phyloP scores from a whole-genome alignment of 2,888 invertebrate species.

The Ernsta delagoae region DNA sequence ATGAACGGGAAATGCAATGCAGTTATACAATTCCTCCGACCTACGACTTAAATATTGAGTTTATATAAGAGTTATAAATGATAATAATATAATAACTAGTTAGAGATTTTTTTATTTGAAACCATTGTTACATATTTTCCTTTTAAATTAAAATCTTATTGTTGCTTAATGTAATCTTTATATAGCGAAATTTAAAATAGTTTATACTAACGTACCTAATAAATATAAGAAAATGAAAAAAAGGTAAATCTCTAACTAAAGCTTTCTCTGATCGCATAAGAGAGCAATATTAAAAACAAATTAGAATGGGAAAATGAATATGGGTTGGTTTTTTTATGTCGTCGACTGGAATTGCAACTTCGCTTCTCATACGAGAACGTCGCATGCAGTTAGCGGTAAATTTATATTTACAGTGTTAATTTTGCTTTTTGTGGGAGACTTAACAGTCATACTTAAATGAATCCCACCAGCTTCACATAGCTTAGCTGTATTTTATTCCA shows the following conservation, averaged over 20 bases:
- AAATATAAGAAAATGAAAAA: no score
- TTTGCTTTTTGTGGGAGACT: conserved; percentile 29
- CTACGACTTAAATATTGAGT: not conserved
- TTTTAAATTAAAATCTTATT: no score
- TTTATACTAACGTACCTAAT: no score
- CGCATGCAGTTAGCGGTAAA: conserved; percentile 19
- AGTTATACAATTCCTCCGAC: not conserved
- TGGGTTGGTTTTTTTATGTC: conserved; percentile 1
- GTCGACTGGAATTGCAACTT: conserved; percentile 2
- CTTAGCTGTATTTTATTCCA: conserved; percentile 24
- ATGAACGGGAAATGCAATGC: not conserved
- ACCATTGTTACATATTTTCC: no score
- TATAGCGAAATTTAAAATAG: no score
- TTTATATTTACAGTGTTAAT: conserved; percentile 30
- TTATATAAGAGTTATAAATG: no score
- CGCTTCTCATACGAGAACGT: conserved; percentile 4
- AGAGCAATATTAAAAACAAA: conserved; percentile 1
- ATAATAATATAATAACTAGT: no score
- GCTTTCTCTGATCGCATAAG: not conserved
- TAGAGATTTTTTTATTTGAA: no score
- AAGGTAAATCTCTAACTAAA: not conserved
- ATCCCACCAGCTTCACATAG: conserved; percentile 27
- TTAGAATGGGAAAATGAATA: conserved; percentile 4
- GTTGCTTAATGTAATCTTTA: no score
- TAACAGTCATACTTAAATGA: conserved; percentile 8